Base-by-base conservation (phyloP, 2,113 vertebrate species). In the Theristicus caerulescens region DNA sequence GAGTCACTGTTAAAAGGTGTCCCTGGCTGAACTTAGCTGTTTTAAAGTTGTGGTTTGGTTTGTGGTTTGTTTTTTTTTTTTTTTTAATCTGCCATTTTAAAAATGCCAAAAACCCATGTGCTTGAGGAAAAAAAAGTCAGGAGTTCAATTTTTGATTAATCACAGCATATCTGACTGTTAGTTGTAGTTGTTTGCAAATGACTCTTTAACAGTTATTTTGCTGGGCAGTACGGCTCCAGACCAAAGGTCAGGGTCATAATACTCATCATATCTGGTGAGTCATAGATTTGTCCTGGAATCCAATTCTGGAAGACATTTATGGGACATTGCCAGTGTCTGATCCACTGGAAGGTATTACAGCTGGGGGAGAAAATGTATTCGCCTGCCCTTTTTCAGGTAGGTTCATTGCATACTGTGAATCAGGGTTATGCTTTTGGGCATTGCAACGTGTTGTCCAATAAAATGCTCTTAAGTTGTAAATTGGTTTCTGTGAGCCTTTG, bases 261-360 rank as follows among this genome's bases (percentile, higher is more conserved):
- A 61, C 73, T 91, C 84, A n/a, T 89, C 44, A 72, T 73, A 49
- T 69, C 67, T 93, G 89, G 32, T 97, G 97, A 97, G 91, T 97
- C 97, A 96, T 31, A 83, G 94, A 65, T 91, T 74, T 91, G 86
- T 91, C 89, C 91, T 93, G 91, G 89, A 95, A 94, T 94, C 70
- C 58, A 87, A 69, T 95, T 95, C 89, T 93, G 86, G 74, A 61
- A 90, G 87, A 80, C 22, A 12, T 90, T 96, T 95, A 69, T 64
- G 62, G 84, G 95, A 69, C 40, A 34, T 52, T 49, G 86, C 18
- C 66, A 40, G 36, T 90, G 62, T 90, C 84, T 94, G 72, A 61
- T 74, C 65, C 74, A 27, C 25, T 46, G 55, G 67, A 73, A 70
- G 69, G 10, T 86, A 46, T 88, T 91, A 31, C 65, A 70, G 72